Percentiles rank a stretch among this genome's conserved stretches.
phyloP scores from a whole-genome alignment of 2,113 vertebrate species.

The Ranitomeya imitator region DNA sequence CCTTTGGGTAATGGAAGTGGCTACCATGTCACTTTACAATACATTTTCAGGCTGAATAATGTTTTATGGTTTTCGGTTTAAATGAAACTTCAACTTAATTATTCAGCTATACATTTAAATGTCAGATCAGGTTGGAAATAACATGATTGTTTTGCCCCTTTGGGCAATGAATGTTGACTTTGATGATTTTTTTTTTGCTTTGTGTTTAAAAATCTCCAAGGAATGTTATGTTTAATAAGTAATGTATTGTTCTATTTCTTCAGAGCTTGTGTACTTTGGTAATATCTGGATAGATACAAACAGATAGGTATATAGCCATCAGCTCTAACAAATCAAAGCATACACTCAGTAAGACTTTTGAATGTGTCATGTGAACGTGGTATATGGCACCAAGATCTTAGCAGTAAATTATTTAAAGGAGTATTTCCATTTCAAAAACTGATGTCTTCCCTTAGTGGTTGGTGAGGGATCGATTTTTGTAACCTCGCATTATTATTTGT shows the following conservation, averaged over 20 bases:
- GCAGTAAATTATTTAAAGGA: no score
- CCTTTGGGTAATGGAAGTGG: conserved; percentile 6
- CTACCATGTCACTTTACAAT: conserved; percentile 6
- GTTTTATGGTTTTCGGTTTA: conserved; percentile 38
- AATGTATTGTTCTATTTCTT: neutral
- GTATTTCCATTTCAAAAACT: no score
- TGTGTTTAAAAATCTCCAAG: conserved; percentile 9
- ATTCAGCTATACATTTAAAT: conserved; percentile 54
- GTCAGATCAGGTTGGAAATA: conserved; percentile 44
- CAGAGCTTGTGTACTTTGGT: no score
- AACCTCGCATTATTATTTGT: no score
- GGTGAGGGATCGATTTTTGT: no score
- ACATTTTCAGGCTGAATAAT: conserved; percentile 37
- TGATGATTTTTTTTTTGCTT: neutral
- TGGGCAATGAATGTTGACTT: conserved; percentile 46
- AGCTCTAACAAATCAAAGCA: no score
- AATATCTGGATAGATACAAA: neutral
- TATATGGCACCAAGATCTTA: no score
- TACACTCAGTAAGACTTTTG: no score
- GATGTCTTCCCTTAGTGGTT: no score
- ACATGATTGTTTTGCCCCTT: conserved; percentile 27
- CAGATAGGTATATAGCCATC: no score
- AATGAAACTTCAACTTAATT: conserved; percentile 53
- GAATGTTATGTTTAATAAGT: neutral
- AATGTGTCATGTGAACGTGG: no score